phyloP scores from a whole-genome alignment of 2,888 invertebrate genomes.

The Thereva nobilitata region DNA sequence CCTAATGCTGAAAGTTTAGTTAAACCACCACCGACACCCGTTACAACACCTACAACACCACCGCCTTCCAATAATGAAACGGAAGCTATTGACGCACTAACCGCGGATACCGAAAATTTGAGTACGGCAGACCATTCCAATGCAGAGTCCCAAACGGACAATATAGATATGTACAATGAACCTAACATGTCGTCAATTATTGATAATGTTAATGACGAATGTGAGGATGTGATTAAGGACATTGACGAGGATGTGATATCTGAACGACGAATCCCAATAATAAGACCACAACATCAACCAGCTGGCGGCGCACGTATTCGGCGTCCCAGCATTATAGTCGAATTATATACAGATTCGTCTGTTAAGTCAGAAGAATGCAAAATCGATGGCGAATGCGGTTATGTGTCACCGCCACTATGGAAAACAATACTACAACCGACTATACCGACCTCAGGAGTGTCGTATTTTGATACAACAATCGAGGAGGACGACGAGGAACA shows the following conservation, averaged over 20 bases:
- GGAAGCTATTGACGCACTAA: neutral
- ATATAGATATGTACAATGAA: slow-evolving; percentile 31
- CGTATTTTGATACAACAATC: slow-evolving; percentile 31
- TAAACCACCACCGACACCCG: too few species aligned
- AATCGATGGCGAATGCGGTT: neutral
- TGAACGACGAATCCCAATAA: neutral
- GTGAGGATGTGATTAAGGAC: neutral
- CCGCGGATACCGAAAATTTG: neutral
- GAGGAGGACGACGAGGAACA: neutral
- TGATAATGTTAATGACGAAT: slow-evolving; percentile 28
- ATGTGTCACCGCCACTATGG: slow-evolving; percentile 1
- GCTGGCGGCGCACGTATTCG: neutral
- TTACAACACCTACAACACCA: neutral
- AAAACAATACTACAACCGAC: slow-evolving; percentile 13
- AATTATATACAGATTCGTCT: slow-evolving; percentile 31
- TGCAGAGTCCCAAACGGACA: slow-evolving; percentile 25
- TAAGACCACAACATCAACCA: neutral
- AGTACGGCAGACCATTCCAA: slow-evolving; percentile 15
- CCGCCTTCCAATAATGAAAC: neutral
- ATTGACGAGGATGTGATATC: slow-evolving; percentile 6
- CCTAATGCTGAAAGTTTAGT: too few species aligned
- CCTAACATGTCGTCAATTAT: slow-evolving; percentile 29
- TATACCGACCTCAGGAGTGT: neutral
- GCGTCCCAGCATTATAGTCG: slow-evolving; percentile 30
- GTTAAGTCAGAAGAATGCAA: slow-evolving; percentile 8